A percentile compares a stretch with the other conserved stretches of the same genome.
Conservation (phyloP, 2,888 invertebrate species). For the Torymus tubicola region DNA sequence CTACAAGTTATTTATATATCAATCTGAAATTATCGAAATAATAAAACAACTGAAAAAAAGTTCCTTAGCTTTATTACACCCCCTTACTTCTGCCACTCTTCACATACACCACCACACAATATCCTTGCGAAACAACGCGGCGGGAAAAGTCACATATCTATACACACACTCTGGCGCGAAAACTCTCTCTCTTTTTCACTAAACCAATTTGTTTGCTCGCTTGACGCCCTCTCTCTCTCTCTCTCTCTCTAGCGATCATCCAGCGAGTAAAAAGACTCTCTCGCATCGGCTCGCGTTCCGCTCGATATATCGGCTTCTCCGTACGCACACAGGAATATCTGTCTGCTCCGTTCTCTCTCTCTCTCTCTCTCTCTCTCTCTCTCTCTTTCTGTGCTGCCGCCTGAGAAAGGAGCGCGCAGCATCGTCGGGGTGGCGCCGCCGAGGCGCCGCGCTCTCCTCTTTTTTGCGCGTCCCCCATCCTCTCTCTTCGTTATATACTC, state of each 20-base stretch:
- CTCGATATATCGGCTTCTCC: slow-evolving; percentile 56
- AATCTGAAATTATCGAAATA: too few relatives aligned
- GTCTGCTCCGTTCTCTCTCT: too few relatives aligned
- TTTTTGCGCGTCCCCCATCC: slow-evolving; percentile 22
- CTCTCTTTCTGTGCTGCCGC: slow-evolving; percentile 8
- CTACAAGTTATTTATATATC: too few relatives aligned
- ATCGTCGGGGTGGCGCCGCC: slow-evolving; percentile 52
- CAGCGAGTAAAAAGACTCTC: slow-evolving; percentile 15
- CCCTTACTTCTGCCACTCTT: too few relatives aligned
- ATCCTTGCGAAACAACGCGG: too few relatives aligned
- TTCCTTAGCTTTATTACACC: too few relatives aligned
- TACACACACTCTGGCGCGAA: too few relatives aligned
- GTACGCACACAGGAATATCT: slow-evolving; percentile 13
- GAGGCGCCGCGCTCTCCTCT: slow-evolving; percentile 51
- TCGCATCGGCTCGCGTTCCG: slow-evolving; percentile 43
- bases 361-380: too few relatives aligned
- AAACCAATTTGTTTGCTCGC: slow-evolving; percentile 47
- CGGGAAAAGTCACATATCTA: too few relatives aligned
- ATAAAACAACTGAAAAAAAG: too few relatives aligned
- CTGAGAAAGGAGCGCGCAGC: slow-evolving; percentile 38
- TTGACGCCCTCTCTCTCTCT: neutral
- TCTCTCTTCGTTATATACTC: neutral
- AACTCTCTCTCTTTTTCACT: too few relatives aligned
- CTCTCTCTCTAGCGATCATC: slow-evolving; percentile 34
- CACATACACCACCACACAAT: too few relatives aligned